Conservation (phyloP, 2,888 invertebrate species). For the Azorinus chamasolen region DNA sequence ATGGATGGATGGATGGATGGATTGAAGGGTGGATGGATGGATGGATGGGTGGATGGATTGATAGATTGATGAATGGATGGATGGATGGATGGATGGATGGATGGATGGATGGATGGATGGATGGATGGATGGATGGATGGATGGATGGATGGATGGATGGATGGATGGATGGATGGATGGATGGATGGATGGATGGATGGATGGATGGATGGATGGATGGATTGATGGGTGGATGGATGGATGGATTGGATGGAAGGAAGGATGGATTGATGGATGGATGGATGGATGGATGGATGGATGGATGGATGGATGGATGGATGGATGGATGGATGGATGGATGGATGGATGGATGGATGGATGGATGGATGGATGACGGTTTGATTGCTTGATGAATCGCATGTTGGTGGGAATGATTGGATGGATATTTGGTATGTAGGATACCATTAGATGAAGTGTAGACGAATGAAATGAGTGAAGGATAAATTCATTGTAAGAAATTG, state of each 20-base stretch:
- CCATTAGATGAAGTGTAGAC: background rate
- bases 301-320: constrained; percentile 4
- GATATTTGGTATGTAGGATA: background rate
- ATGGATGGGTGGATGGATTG: too few species aligned
- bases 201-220: constrained; percentile 9
- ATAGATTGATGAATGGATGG: too few species aligned
- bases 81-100: too few species aligned
- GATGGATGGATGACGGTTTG: constrained; percentile 8
- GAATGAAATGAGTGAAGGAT: background rate
- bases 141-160: constrained; percentile 9
- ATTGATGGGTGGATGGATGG: too few species aligned
- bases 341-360: constrained; percentile 7
- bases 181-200: constrained; percentile 5
- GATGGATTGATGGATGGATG: background rate
- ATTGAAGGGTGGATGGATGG: too few species aligned
- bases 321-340: constrained; percentile 9
- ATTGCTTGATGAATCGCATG: background rate
- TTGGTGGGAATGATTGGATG: constrained; percentile 8
- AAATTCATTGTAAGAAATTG: too few species aligned
- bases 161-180: constrained; percentile 5
- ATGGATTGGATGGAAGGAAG: too few species aligned
- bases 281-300: constrained; percentile 9
- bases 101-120: too few species aligned
- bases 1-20: too few species aligned
- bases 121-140: constrained; percentile 4